Evolutionary conservation across 2,888 invertebrate species (phyloP).

Genomic region (Drosophila paranaensis): DNA sequence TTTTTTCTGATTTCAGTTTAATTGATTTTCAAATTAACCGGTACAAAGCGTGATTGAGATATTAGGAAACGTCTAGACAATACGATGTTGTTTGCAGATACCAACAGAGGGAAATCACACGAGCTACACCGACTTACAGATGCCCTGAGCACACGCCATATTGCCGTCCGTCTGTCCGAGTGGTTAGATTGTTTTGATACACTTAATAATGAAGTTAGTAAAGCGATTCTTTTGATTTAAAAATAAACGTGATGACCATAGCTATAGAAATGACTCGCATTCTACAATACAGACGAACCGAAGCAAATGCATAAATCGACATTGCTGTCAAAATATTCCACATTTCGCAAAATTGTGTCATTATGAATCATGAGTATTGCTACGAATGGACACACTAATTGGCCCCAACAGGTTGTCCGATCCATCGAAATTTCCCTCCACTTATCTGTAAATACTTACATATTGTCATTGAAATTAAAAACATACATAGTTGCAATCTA

Average conservation of each 20-base stretch:
- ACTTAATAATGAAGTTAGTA: too few relatives aligned
- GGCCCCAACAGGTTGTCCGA: not conserved
- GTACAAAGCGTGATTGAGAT: not conserved
- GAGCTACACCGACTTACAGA: not conserved
- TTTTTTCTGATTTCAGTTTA: not conserved
- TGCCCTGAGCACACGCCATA: not conserved
- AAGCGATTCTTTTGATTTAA: too few relatives aligned
- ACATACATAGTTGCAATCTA: not conserved
- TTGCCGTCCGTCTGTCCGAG: not conserved
- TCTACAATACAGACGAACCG: too few relatives aligned
- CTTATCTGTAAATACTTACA: not conserved
- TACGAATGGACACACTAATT: not conserved
- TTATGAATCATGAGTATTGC: not conserved
- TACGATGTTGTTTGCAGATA: not conserved
- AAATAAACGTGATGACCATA: too few relatives aligned
- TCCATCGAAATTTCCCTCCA: not conserved
- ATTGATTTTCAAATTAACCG: constrained; percentile 1
- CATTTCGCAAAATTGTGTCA: not conserved
- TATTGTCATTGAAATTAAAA: not conserved
- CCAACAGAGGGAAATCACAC: not conserved
- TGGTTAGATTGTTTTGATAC: too few relatives aligned
- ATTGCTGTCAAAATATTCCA: not conserved
- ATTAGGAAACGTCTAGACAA: not conserved
- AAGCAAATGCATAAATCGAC: not conserved
- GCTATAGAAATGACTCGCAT: too few relatives aligned